These are phyloP conservation scores for Philereme vetulata DNA, from an alignment of 2,888 invertebrate genomes.

Conservation along the genomic window DNA sequence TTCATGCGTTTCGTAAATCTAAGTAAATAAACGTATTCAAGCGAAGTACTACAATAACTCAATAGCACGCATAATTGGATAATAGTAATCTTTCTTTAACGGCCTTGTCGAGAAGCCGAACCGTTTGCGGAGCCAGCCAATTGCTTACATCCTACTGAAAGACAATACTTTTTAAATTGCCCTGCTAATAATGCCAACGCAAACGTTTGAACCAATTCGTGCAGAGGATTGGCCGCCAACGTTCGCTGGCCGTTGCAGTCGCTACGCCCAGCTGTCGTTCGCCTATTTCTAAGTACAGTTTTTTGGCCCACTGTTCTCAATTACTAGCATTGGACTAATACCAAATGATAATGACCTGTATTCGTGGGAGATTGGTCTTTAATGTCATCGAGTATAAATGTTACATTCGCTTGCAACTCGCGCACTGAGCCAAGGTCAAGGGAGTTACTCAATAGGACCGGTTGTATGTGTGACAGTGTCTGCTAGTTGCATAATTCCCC, in stretches of 20 bases:
- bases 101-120: conserved; percentile 64
- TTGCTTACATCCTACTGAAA: conserved; percentile 12
- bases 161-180: conserved; percentile 35
- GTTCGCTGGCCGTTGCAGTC: conserved; percentile 6
- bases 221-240: conserved; percentile 38
- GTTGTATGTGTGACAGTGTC: conserved; percentile 51
- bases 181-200: conserved; percentile 39
- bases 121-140: conserved; percentile 25
- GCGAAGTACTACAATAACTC: conserved; percentile 63
- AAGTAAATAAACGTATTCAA: conserved; percentile 49
- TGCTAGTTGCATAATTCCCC: conserved; percentile 65
- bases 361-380: conserved; percentile 60
- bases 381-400: conserved; percentile 49
- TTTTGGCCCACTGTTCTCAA: conserved; percentile 76
- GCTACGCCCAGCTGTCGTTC: conserved; percentile 29
- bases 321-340: conserved; percentile 77
- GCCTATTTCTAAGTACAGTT: conserved; percentile 56
- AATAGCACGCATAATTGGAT: conserved; percentile 73
- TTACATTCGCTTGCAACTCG: conserved; percentile 48
- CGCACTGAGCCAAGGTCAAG: conserved; percentile 67
- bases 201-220: conserved; percentile 47
- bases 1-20: conserved; percentile 46
- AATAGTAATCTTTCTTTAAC: conserved; percentile 66
- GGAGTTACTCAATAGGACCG: conserved; percentile 67
- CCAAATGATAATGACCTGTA: conserved; percentile 71